Base-by-base conservation (phyloP, 2,888 invertebrate species). In the Cistogaster globosa region DNA sequence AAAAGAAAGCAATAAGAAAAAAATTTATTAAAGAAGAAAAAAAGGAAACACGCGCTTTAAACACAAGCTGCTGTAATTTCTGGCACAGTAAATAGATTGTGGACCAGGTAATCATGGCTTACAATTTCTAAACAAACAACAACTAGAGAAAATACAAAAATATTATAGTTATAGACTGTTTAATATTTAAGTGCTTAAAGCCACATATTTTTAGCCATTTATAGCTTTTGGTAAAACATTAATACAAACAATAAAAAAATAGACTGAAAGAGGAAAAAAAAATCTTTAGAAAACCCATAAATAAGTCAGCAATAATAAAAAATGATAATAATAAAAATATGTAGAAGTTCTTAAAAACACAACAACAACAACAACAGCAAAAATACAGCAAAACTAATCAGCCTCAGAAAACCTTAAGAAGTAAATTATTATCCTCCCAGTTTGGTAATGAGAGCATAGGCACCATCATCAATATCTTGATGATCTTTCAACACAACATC, bases 401-500 rank as follows among this genome's bases (percentile, higher is more conserved):
- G 55, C 38, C 32, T 18, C 38, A 69, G n/a, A 42, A 69, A 69
- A 53, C 8, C n/a, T n/a, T 11, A 62, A 62, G 20, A 62, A 69
- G 45, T 62, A 60, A 74, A 67, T 67, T 53, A 68, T 74, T 62
- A 74, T 65, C 51, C 76, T 82, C 76, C 82, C 82, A 65, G 38
- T 76, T 82, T 71, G 82, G 82, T 82, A 71, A 82, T 74, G 53
- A 80, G 67, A 72, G 65, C 48, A 71, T n/a, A 38, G 48, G 32
- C 82, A 76, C 4, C 26, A 26, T 26, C 26, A 26, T 82, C 82
- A 76, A 82, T 82, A 82, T 82, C 82, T 82, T 69, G 71, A 71
- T 69, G 71, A 71, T 82, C 82, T 82, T 71, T 48, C 51, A 82
- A 36, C 79, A 26, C 26, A 78, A n/a, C 69, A 78, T 62, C 63